phyloP scores from a whole-genome alignment of 1,140 invertebrate genomes.

The Drosophila pseudoobscura region DNA sequence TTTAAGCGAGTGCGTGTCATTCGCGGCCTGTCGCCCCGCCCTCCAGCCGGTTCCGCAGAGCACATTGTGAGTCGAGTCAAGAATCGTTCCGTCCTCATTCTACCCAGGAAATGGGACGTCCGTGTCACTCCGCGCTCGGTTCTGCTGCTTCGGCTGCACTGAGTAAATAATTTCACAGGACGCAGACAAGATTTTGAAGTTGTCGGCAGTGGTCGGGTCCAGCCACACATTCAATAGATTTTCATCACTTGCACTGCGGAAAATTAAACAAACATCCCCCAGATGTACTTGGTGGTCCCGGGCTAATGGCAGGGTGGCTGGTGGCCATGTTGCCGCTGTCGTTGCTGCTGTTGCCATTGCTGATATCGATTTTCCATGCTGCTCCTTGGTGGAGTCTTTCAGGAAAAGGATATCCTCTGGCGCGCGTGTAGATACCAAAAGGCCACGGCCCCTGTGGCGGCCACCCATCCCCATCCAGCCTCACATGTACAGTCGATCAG shows the following conservation, averaged over 20 bases:
- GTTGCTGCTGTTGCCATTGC: conserved; percentile 5
- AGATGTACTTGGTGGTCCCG: conserved; percentile 26
- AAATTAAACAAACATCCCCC: conserved; percentile 81
- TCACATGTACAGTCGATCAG: conserved; percentile 40
- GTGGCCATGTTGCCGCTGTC: conserved; percentile 33
- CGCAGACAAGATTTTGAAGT: conserved; percentile 38
- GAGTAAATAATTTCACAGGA: conserved; percentile 72
- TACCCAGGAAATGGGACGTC: conserved; percentile 47
- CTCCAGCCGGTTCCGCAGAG: not conserved
- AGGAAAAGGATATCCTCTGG: conserved; percentile 65
- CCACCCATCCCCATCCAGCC: conserved; percentile 8
- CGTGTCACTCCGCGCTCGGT: conserved; percentile 59
- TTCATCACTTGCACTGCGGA: conserved; percentile 75
- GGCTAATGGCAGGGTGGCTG: conserved; percentile 23
- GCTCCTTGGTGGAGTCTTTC: conserved; percentile 27
- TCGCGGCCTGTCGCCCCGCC: conserved; percentile 45
- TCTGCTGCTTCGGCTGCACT: conserved; percentile 35
- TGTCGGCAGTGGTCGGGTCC: conserved; percentile 16
- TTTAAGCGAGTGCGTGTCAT: conserved; percentile 81
- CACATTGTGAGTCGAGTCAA: conserved; percentile 45
- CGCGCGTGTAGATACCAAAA: conserved; percentile 49
- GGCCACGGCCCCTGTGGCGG: conserved; percentile 26
- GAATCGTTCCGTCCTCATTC: conserved; percentile 14
- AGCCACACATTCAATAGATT: conserved; percentile 76
- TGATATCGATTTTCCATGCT: conserved; percentile 69